These are phyloP conservation scores for Chlorospingus semifuscus DNA, from an alignment of 2,797 vertebrate genomes.

Conservation along the genomic window DNA sequence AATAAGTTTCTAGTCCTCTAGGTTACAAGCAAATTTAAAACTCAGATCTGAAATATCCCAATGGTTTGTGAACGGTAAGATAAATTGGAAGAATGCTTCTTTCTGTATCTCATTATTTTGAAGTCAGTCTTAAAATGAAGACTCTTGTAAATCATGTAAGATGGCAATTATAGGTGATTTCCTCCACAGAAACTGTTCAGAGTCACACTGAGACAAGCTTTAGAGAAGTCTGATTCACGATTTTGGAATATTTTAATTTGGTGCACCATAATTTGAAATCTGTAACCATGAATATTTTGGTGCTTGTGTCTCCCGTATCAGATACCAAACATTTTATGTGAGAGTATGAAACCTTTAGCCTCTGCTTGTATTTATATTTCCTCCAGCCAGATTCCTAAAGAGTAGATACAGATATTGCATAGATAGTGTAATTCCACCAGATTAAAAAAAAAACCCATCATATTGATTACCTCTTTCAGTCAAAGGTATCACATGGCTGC, in stretches of 20 bases:
- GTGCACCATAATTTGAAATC: neutral
- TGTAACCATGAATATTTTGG: neutral
- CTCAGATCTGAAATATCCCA: neutral
- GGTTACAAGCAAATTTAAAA: slow-evolving; percentile 16
- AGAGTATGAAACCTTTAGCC: neutral
- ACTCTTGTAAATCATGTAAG: neutral
- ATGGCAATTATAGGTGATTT: slow-evolving; percentile 13
- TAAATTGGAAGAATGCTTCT: neutral
- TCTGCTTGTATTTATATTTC: neutral
- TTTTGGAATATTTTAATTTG: neutral
- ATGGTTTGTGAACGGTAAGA: neutral
- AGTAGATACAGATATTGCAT: neutral
- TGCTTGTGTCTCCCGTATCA: neutral
- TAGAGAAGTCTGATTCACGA: neutral
- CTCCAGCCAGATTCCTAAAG: neutral
- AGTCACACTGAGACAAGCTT: slow-evolving; percentile 6
- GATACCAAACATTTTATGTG: neutral
- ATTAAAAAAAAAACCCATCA: neutral
- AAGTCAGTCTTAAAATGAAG: neutral
- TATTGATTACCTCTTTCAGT: neutral
- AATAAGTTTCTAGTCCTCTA: neutral
- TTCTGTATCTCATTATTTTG: slow-evolving; percentile 13
- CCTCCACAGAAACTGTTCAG: neutral
- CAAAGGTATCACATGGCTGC: neutral
- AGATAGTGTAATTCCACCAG: neutral